Evolutionary conservation across 2,888 invertebrate species (phyloP), one percentile per base, ranked within the genome.

Genomic region (Sinhomidia bicolor): DNA sequence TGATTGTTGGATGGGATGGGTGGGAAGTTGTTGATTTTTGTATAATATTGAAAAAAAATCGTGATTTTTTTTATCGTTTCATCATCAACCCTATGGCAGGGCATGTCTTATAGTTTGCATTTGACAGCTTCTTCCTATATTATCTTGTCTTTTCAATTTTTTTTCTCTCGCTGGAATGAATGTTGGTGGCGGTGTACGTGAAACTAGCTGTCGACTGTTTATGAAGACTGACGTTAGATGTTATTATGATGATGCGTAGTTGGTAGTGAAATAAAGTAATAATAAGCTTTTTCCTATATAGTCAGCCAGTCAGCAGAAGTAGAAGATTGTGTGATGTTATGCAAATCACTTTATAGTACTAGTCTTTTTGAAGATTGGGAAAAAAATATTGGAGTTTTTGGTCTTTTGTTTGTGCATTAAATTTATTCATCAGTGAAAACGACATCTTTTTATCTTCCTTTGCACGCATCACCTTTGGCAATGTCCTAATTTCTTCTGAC

Each of bases 121-220:
- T 60, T 80, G 80, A 80, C 80, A 80, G 80, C 80, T 80, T 60
- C 80, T 62, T 80, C 79, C 79, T 62, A 54, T 36, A 54, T 57
- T 78, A 78, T 78, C 78, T 17, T 78, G 29, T 78, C 54, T 78
- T 78, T 78, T 78, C 57, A 36, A 20, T 78, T 76, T 78, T n/a
- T n/a, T n/a, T n/a, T n/a, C n/a, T 78, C 32, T 32, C 74, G 26
- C 47, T 54, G 78, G 32, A 78, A 54, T 78, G 78, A 3, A 10
- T 57, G 32, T 9, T 20, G 54, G n/a, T 20, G 57, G n/a, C n/a
- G n/a, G n/a, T n/a, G n/a, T 29, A 57, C 20, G 78, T 36, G 54
- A 71, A 44, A 29, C 32, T 78, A 12, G 29, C 57, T 78, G 78
- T 57, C 36, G 51, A 57, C n/a, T 78, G 29, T 32, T 54, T 78